Evolutionary conservation across 2,797 vertebrate species (phyloP).

Genomic region (Silurus lanzhouensis): DNA sequence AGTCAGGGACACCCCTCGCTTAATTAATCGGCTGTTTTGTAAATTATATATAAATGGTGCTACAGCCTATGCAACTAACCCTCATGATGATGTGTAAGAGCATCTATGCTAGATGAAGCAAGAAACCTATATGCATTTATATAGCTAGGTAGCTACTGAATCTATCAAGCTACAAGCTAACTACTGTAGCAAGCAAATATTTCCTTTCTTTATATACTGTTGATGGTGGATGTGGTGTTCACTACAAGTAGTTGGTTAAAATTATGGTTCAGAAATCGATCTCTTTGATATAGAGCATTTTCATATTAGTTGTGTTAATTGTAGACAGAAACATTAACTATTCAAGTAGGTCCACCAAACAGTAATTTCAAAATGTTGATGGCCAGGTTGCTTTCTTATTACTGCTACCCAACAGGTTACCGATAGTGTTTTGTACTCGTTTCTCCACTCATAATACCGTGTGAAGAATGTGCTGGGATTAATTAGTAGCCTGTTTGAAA

Average conservation of each 20-base stretch:
- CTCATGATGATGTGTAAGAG: not conserved
- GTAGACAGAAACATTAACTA: not conserved
- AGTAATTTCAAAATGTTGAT: not conserved
- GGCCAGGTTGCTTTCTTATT: not conserved
- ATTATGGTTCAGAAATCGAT: not conserved
- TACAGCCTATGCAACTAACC: not conserved
- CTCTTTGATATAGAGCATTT: not conserved
- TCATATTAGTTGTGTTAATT: not conserved
- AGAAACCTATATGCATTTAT: not conserved
- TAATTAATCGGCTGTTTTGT: not conserved
- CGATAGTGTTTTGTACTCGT: not conserved
- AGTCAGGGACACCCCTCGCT: too few relatives aligned
- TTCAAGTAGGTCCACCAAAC: not conserved
- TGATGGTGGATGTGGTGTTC: not conserved
- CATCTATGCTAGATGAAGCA: not conserved
- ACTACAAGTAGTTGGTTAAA: not conserved
- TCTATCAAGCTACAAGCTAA: not conserved
- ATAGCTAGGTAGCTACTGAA: not conserved
- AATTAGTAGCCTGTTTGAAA: not conserved
- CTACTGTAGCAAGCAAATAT: not conserved
- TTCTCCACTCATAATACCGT: not conserved
- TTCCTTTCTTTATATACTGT: not conserved
- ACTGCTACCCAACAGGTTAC: not conserved
- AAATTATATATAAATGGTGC: not conserved
- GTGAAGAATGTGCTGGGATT: not conserved